A percentile compares a stretch with the other conserved stretches of the same genome.
phyloP scores from a whole-genome alignment of 2,113 vertebrate genomes.

The Tychaedon coryphoeus region DNA sequence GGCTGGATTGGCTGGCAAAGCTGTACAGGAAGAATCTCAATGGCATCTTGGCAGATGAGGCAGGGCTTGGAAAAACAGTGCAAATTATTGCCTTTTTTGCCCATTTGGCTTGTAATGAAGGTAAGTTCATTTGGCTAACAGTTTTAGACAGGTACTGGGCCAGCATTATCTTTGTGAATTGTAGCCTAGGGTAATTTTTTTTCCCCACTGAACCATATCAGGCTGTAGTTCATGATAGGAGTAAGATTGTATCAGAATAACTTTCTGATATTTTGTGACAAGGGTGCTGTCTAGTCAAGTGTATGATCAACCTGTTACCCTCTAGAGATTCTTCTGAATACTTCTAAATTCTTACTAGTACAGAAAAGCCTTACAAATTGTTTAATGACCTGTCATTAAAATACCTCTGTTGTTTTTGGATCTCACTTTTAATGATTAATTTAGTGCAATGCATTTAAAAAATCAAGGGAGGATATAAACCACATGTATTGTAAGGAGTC shows the following conservation, averaged over 20 bases:
- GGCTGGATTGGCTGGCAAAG: constrained; percentile 87
- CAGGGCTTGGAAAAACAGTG: constrained; percentile 87
- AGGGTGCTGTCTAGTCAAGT: not conserved
- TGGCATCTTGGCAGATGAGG: constrained; percentile 89
- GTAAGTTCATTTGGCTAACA: constrained; percentile 52
- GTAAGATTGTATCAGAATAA: not conserved
- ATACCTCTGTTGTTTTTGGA: not conserved
- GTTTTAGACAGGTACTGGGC: not conserved
- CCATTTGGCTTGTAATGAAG: constrained; percentile 87
- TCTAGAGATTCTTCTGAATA: not conserved
- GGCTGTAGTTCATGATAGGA: not conserved
- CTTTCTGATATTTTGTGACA: not conserved
- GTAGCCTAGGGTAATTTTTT: not conserved
- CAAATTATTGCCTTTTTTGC: constrained; percentile 92
- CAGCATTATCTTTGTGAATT: not conserved
- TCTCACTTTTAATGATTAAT: not conserved
- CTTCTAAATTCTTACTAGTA: not conserved
- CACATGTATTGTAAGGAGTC: not conserved
- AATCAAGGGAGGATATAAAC: not conserved
- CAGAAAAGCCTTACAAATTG: not conserved
- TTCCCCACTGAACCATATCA: not conserved
- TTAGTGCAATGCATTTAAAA: not conserved
- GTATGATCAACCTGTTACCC: not conserved
- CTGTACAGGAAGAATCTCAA: constrained; percentile 89
- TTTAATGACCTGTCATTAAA: not conserved